Evolutionary conservation across 1,140 invertebrate species (phyloP), one percentile per base, ranked within the genome.

Genomic region (Drosophila lacteicornis): DNA sequence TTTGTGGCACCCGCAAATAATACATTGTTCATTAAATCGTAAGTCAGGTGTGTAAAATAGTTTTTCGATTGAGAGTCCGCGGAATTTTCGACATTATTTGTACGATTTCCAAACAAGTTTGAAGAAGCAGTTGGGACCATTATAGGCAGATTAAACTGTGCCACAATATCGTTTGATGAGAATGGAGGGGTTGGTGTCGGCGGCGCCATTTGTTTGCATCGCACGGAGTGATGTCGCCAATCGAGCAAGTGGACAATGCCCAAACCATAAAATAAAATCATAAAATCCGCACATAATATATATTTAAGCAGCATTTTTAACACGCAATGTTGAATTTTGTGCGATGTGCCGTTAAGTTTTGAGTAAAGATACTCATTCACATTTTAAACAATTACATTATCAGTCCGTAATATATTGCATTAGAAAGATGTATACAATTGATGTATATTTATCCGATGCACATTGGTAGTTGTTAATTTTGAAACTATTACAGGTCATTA

Each of bases 1-100:
- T 99, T 98, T 56, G 97, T 95, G 15, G 96, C 97, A 15, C 97
- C 97, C 42, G 96, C 96, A 82, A 95, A 95, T 38, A 95, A 93
- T 87, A 96, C 97, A 36, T 97, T 94, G 67, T 93, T 93, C 15
- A 90, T 83, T 82, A 79, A 93, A 79, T 94, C 94, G 40, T 94
- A 93, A 4, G 93, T 94, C 19, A 95, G 82, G 73, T 95, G 94
- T 50, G 94, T 94, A 65, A 94, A 94, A 67, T 94, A 93, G 71
- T 90, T 92, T 55, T 82, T 92, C 1, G 51, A 57, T 58, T 76
- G 71, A 2, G 57, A 49, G 22, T 67, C 45, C 17, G 13, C 42
- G 17, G 36, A 50, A 30, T 36, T 33, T 27, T 70, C 51, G 4
- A 53, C 13, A 17, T 33, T 38, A 50, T 47, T 55, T 25, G 70